Percentiles rank a stretch among this genome's conserved stretches.
Evolutionary conservation across 2,797 vertebrate species (phyloP).

Genomic region (Cryptoblepharus egeriae): DNA sequence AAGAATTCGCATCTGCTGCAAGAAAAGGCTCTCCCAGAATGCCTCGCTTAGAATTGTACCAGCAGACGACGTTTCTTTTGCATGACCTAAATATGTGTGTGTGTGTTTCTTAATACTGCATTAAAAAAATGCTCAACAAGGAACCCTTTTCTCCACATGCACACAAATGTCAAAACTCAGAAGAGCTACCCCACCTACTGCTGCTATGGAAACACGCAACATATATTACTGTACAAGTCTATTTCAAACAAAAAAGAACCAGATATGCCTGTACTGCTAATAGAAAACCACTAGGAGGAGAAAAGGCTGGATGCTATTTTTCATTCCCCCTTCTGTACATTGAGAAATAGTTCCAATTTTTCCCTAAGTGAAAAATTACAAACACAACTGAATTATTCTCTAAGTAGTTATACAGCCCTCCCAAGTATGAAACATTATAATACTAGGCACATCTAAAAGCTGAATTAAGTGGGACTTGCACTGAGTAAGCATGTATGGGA

Average conservation of each 20-base stretch:
- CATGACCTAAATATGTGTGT: slow-evolving; percentile 79
- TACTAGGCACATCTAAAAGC: not conserved
- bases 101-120: slow-evolving; percentile 61
- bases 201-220: slow-evolving; percentile 68
- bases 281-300: slow-evolving; percentile 67
- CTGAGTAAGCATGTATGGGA: not conserved
- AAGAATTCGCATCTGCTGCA: slow-evolving; percentile 78
- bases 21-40: slow-evolving; percentile 78
- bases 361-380: slow-evolving; percentile 16
- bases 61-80: slow-evolving; percentile 73
- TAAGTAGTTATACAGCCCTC: not conserved
- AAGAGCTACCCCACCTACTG: slow-evolving; percentile 60
- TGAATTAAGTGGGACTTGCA: not conserved
- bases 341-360: slow-evolving; percentile 28
- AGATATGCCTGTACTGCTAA: slow-evolving; percentile 52
- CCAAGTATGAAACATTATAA: slow-evolving; percentile 1
- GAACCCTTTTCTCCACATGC: slow-evolving; percentile 27
- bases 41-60: slow-evolving; percentile 74
- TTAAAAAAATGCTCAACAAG: slow-evolving; percentile 40
- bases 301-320: slow-evolving; percentile 41
- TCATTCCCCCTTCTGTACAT: slow-evolving; percentile 42
- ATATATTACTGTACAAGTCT: slow-evolving; percentile 30
- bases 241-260: slow-evolving; percentile 59
- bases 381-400: not conserved
- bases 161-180: slow-evolving; percentile 23